Evolutionary conservation across 1,140 invertebrate genomes (phyloP), one percentile per base, ranked within the genome.

Genomic region (Drosophila mayri): DNA sequence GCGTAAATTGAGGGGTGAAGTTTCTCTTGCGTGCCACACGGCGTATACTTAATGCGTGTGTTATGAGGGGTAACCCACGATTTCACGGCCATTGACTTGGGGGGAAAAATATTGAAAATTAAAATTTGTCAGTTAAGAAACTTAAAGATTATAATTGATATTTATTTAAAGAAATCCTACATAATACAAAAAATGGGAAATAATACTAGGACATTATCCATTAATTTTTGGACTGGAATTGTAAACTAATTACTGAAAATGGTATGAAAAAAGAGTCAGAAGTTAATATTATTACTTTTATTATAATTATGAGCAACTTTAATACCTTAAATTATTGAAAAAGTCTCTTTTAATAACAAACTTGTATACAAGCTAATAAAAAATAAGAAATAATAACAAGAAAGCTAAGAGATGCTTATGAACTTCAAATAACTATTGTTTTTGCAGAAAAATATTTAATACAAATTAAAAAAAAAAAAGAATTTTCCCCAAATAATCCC

Each of bases 1-100:
- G 50, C 59, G 46, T 71, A 58, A 78, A 64, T 63, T 73, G 22
- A 49, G 35, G 63, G 47, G 62, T 10, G 32, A 66, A 44, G 28
- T 41, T 50, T 28, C 16, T 3, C 10, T 22, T 38, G 32, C 32
- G 62, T 43, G 30, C 66, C 62, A 54, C 37, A 25, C 20, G 32
- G 11, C 44, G 50, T 50, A 59, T 71, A 37, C 65, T 60, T 41
- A 18, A 71, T 59, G 66, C 44, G 28, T 11, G 32, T 60, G 50
- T 46, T 44, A 9, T 2, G 11, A 4, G 5, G 12, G 22, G 5
- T 3, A 5, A 1, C 4, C n/a, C 3, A 0, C 18, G 18, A 3
- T 38, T 20, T 63, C 25, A 16, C 0, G 12, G 25, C 22, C n/a
- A 9, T 6, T 59, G 49, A 20, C 11, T n/a, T 20, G 0, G 3